Evolutionary conservation across 2,888 invertebrate genomes (phyloP), one percentile per base, ranked within the genome.

Genomic region (Neelides folsomi): DNA sequence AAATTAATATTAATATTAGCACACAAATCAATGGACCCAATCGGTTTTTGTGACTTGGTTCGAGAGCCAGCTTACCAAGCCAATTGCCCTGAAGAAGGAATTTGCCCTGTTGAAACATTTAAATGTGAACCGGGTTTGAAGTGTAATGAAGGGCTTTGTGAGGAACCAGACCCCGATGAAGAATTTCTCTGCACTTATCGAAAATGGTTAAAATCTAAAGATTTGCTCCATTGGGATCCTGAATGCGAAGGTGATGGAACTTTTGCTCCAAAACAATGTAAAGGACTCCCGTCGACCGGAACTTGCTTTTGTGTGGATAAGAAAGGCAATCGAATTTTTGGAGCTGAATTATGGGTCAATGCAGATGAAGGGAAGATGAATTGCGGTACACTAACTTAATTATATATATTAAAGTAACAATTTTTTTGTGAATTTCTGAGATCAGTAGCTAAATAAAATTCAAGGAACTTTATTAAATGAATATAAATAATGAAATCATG

Each of bases 251-350:
- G 38, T 3, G 64, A 65, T 51, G 60, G 60, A 1, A 48, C 53
- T 27, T 64, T 56, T 42, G 47, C 57, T 8, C 57, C 61, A 1
- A 55, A 51, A 35, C 64, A 65, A 50, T 64, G 64, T 49, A 65
- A 65, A 42, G 58, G 59, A 15, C 13, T 20, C 7, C 40, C 16
- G 38, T 39, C 48, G 10, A 35, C 44, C 10, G 54, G 49, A 2
- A 27, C 20, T 9, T 63, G 63, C 44, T 63, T 55, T 39, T 63
- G 63, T 39, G 58, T 54, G 1, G 55, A 56, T 39, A 16, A 43
- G 10, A 49, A 36, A 12, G 60, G 61, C 4, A 20, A 54, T 10
- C 36, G 63, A 44, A 58, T 63, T 20, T 60, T 62, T 37, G 63
- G 63, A 10, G 34, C 51, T 36, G 53, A 52, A 13, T 48, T 37